phyloP scores from a whole-genome alignment of 2,797 vertebrate genomes.

The Melanotaenia pygmaea region DNA sequence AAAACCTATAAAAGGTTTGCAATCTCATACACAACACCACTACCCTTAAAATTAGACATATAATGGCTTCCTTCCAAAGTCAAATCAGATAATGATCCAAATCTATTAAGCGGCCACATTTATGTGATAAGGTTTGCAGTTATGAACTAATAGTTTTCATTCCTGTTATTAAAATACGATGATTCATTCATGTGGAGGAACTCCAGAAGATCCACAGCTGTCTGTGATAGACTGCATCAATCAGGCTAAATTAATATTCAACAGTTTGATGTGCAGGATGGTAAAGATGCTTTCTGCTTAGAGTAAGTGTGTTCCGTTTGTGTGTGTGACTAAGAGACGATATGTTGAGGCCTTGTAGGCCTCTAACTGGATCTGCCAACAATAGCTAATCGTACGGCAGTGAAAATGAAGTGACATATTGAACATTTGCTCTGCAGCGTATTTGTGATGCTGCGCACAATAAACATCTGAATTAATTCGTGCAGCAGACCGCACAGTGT shows the following conservation, averaged over 20 bases:
- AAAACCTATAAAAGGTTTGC: neutral
- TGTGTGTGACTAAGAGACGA: conserved; percentile 39
- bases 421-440: conserved; percentile 55
- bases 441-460: conserved; percentile 46
- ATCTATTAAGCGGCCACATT: neutral
- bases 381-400: conserved; percentile 37
- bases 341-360: conserved; percentile 56
- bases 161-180: conserved; percentile 39
- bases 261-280: conserved; percentile 50
- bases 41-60: neutral
- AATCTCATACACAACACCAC: neutral
- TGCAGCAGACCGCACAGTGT: conserved; percentile 47
- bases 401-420: conserved; percentile 71
- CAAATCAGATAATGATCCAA: neutral
- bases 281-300: conserved; percentile 48
- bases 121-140: neutral
- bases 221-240: conserved; percentile 70
- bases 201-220: conserved; percentile 62
- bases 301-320: conserved; percentile 21
- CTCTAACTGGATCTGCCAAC: conserved; percentile 48
- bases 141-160: conserved; percentile 20
- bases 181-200: conserved; percentile 64
- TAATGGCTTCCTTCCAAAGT: neutral
- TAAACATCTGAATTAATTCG: conserved; percentile 71
- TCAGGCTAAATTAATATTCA: conserved; percentile 70